Evolutionary conservation across 35 echinoderm and acorn worm species (phyloP).

Genomic region (Apostichopus japonicus): DNA sequence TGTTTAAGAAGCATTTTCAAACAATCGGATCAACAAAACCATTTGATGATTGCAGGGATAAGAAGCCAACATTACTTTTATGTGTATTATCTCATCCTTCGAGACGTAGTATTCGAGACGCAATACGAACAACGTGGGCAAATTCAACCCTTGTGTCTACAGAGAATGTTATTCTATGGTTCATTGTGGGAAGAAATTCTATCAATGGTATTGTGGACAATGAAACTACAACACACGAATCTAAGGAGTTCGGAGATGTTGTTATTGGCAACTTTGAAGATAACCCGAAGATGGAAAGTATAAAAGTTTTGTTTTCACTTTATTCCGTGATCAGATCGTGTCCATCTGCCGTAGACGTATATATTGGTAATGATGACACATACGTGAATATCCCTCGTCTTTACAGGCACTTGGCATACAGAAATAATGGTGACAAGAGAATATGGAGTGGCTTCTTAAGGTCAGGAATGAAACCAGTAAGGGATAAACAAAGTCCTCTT

Average conservation of each 20-base stretch:
- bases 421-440: background rate
- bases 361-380: conserved; percentile 31
- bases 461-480: background rate
- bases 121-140: conserved; percentile 6
- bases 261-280: conserved; percentile 46
- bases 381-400: conserved; percentile 42
- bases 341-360: background rate
- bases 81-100: conserved; percentile 12
- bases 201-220: background rate
- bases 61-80: background rate
- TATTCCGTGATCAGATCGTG: background rate
- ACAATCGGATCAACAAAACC: background rate
- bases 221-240: background rate
- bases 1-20: background rate
- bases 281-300: background rate
- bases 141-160: background rate
- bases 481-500: conserved; percentile 14
- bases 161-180: background rate
- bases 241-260: conserved; percentile 15
- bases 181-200: background rate
- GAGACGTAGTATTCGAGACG: background rate
- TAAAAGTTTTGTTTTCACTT: conserved; percentile 33
- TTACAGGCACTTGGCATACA: background rate
- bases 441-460: conserved; percentile 5
- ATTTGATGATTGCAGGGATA: background rate